Evolutionary conservation across 1,140 invertebrate genomes (phyloP).

Genomic region (Papilio glaucus): DNA sequence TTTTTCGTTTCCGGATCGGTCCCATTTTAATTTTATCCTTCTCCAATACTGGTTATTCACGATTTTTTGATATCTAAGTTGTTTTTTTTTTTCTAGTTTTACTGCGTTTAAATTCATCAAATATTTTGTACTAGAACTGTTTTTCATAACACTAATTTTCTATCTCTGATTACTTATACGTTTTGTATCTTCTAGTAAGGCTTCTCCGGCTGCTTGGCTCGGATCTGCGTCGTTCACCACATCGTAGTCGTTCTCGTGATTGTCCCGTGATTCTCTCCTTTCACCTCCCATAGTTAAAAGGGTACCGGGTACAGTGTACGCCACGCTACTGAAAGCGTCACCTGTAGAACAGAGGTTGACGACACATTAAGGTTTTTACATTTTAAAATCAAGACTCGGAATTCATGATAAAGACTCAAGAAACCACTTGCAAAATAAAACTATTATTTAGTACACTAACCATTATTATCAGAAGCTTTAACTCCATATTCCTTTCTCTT

Average conservation of each 20-base stretch:
- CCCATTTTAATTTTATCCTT: no score
- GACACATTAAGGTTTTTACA: background rate
- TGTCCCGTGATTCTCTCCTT: background rate
- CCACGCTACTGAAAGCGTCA: conserved; percentile 52
- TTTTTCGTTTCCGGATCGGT: no score
- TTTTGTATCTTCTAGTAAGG: conserved; percentile 5
- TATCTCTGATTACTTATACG: no score
- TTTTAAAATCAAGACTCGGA: no score
- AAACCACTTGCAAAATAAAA: no score
- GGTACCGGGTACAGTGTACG: conserved; percentile 57
- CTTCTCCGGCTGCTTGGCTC: conserved; percentile 14
- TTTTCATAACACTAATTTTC: background rate
- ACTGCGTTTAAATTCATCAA: no score
- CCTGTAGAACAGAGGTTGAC: background rate
- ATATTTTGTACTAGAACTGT: no score
- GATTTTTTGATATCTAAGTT: no score
- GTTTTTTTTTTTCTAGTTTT: no score
- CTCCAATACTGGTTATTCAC: no score
- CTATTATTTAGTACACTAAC: conserved; percentile 34
- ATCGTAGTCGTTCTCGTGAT: conserved; percentile 37
- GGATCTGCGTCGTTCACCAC: conserved; percentile 34
- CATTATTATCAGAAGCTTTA: conserved; percentile 44
- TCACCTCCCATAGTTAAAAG: conserved; percentile 39
- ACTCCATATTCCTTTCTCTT: conserved; percentile 43
- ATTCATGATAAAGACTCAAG: no score